Conservation (phyloP, 2,113 vertebrate species). For the Casuarius casuarius region DNA sequence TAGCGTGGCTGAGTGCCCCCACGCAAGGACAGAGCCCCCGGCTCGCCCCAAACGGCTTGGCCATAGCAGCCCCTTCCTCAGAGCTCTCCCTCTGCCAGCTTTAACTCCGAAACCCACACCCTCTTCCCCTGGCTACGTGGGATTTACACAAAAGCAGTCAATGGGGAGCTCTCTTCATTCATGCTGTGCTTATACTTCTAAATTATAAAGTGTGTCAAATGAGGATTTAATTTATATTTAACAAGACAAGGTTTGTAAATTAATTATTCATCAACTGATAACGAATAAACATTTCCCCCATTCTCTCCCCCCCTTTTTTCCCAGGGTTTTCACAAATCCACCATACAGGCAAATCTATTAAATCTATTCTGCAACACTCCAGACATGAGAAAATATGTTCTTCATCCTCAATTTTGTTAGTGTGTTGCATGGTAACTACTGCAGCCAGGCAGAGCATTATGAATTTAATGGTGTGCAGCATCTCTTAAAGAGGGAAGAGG, state of each 20-base stretch:
- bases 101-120: not conserved
- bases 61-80: not conserved
- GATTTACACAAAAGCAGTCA: conserved; percentile 26
- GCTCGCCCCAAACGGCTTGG: not conserved
- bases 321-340: conserved; percentile 29
- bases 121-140: not conserved
- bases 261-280: conserved; percentile 70
- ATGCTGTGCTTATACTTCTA: conserved; percentile 27
- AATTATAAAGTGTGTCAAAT: conserved; percentile 64
- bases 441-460: conserved; percentile 34
- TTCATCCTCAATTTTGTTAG: conserved; percentile 39
- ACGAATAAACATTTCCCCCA: conserved; percentile 25
- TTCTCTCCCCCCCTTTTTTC: not conserved
- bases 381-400: conserved; percentile 39
- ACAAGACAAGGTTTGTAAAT: conserved; percentile 62
- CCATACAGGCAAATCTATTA: conserved; percentile 28
- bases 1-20: not conserved
- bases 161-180: conserved; percentile 36
- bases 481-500: not conserved
- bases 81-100: not conserved
- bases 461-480: not conserved
- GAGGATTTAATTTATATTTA: conserved; percentile 70
- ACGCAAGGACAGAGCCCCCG: not conserved
- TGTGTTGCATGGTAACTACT: conserved; percentile 43
- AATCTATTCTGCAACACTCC: conserved; percentile 31